These are phyloP conservation scores for Metaphire vulgaris DNA, from an alignment of 1,140 invertebrate genomes.

Conservation along the genomic window DNA sequence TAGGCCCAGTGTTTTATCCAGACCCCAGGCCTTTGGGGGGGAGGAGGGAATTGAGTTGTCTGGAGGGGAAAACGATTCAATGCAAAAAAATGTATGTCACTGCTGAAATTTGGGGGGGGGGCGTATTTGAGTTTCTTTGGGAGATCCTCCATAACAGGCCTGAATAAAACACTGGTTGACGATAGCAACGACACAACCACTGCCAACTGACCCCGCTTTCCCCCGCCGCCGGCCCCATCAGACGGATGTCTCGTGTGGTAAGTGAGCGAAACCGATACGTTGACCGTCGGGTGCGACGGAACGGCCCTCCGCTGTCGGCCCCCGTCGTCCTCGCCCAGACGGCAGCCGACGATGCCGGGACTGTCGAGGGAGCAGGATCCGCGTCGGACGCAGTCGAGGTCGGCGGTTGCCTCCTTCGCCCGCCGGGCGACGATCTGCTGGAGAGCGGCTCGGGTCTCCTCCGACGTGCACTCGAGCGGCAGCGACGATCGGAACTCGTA, in stretches of 20 bases:
- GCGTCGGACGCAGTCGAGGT: background rate
- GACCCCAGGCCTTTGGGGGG: no score
- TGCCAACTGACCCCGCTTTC: no score
- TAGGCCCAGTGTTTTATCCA: no score
- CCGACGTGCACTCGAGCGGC: conserved; percentile 6
- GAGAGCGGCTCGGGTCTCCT: background rate
- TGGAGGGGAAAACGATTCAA: no score
- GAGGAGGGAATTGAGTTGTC: no score
- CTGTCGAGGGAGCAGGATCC: conserved; percentile 6
- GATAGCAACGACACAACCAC: no score
- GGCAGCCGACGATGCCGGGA: conserved; percentile 6
- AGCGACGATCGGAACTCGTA: conserved; percentile 19
- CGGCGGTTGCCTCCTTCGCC: conserved; percentile 7
- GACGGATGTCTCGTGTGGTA: background rate
- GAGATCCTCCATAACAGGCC: no score
- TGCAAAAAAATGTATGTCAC: no score
- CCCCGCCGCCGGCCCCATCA: no score
- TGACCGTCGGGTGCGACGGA: background rate
- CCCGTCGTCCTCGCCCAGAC: background rate
- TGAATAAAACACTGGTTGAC: no score
- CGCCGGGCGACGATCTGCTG: background rate
- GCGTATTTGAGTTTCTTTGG: no score
- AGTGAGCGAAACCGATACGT: conserved; percentile 5
- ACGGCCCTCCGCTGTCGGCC: background rate
- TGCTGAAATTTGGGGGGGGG: no score